Evolutionary conservation across 1,140 invertebrate genomes (phyloP), one percentile per base, ranked within the genome.

Genomic region (Leptinotarsa texana): DNA sequence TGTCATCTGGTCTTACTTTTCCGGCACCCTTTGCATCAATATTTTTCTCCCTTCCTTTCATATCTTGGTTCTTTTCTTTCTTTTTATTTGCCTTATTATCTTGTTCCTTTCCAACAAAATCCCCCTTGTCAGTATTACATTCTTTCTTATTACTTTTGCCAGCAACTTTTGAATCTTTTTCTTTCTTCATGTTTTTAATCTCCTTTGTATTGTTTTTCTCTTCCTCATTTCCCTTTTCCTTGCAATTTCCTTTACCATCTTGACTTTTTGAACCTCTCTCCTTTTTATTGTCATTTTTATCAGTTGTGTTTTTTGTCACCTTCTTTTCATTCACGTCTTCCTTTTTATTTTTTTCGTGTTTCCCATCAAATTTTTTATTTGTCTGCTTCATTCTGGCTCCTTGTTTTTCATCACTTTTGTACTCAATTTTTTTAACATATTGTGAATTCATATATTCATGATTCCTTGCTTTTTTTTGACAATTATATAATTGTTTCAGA

Each of bases 401-500:
- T 61, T 69, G n/a, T 62, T 68, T 47, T 27, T 18, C 66, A 57
- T 17, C 17, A 57, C 15, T 57, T 57, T 71, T 75, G 21, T 68
- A 63, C 13, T 48, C 8, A n/a, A 69, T 61, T 22, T 74, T 66
- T 65, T 81, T 78, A 4, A 70, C 49, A 69, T 80, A 81, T 62
- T 81, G 79, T 15, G 73, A 74, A 61, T 69, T 73, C 5, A 67
- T 21, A 48, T 77, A 61, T 73, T 82, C 81, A 33, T 80, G 74
- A 1, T 65, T 72, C 13, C 75, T 73, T 3, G 77, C 27, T 15
- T 72, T 73, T 48, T 78, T 78, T 61, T 80, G 81, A 13, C 67
- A 73, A 3, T 73, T 49, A 70, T 77, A 80, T 15, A 83, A 63
- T 24, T 80, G 69, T 47, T 77, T 79, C 13, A 83, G 80, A 72